Evolutionary conservation across 2,113 vertebrate genomes (phyloP).

Genomic region (Syngnathus typhle): DNA sequence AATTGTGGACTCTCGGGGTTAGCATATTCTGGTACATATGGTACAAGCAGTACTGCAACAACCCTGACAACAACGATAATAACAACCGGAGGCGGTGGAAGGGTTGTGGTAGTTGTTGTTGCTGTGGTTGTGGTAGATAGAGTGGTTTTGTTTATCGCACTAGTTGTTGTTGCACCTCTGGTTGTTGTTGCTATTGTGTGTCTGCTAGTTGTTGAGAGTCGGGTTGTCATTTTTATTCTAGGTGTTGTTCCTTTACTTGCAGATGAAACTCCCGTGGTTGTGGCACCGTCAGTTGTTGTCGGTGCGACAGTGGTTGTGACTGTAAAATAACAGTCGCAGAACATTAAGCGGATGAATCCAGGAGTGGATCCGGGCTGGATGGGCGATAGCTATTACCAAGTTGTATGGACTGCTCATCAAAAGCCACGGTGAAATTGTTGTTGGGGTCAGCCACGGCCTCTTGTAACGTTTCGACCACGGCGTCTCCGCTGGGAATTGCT

Average conservation of each 20-base stretch:
- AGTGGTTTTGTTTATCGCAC: not conserved
- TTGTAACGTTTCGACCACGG: not conserved
- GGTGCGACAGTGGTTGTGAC: not conserved
- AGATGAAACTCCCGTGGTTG: too few relatives aligned
- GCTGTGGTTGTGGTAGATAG: not conserved
- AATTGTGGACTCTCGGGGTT: too few relatives aligned
- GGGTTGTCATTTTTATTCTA: not conserved
- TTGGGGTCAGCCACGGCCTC: conserved; percentile 1
- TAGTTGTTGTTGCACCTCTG: not conserved
- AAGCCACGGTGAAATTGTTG: conserved; percentile 1
- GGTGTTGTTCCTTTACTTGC: too few relatives aligned
- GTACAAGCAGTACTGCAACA: not conserved
- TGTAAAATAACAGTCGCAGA: not conserved
- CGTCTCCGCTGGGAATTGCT: not conserved
- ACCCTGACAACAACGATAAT: not conserved
- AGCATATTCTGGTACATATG: not conserved
- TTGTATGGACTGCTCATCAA: not conserved
- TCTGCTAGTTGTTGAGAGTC: not conserved
- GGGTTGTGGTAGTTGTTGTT: not conserved
- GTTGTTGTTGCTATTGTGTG: not conserved
- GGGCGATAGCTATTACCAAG: not conserved
- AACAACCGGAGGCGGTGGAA: not conserved
- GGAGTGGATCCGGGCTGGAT: not conserved
- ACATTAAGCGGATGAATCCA: not conserved
- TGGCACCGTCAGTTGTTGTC: too few relatives aligned